phyloP scores from a whole-genome alignment of 2,797 vertebrate genomes.

The Myioborus melanocephalus region DNA sequence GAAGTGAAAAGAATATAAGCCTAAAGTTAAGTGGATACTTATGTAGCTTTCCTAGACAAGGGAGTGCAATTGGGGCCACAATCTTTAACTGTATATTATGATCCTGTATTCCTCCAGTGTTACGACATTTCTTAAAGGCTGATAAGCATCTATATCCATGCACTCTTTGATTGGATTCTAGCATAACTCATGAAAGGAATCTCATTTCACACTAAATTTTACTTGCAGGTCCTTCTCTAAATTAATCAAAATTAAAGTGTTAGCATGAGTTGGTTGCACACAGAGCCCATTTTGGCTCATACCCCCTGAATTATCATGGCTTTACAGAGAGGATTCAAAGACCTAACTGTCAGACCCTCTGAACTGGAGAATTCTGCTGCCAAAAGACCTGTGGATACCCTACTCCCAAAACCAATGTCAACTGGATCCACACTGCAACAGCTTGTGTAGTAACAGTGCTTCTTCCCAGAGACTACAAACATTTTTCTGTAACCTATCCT shows the following conservation, averaged over 20 bases:
- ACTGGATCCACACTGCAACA: not conserved
- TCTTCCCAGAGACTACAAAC: not conserved
- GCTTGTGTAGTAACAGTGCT: not conserved
- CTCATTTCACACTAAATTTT: not conserved
- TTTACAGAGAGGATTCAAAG: not conserved
- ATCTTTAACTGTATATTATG: not conserved
- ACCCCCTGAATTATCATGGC: not conserved
- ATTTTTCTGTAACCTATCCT: not conserved
- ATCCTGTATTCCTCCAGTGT: not conserved
- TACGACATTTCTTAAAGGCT: not conserved
- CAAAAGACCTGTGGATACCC: not conserved
- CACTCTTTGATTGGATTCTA: not conserved
- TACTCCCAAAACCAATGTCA: not conserved
- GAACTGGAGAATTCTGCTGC: not conserved
- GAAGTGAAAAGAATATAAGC: not conserved
- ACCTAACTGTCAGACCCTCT: not conserved
- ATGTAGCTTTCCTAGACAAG: not conserved
- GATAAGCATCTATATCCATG: not conserved
- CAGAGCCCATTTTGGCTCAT: not conserved
- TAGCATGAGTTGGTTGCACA: not conserved
- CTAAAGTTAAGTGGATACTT: not conserved
- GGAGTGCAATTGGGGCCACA: not conserved
- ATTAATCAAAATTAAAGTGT: not conserved
- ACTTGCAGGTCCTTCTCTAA: not conserved
- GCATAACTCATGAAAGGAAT: not conserved